Percentiles rank a stretch among this genome's conserved stretches.
Evolutionary conservation across 1,140 invertebrate species (phyloP).

Genomic region (Zaprionus capensis): DNA sequence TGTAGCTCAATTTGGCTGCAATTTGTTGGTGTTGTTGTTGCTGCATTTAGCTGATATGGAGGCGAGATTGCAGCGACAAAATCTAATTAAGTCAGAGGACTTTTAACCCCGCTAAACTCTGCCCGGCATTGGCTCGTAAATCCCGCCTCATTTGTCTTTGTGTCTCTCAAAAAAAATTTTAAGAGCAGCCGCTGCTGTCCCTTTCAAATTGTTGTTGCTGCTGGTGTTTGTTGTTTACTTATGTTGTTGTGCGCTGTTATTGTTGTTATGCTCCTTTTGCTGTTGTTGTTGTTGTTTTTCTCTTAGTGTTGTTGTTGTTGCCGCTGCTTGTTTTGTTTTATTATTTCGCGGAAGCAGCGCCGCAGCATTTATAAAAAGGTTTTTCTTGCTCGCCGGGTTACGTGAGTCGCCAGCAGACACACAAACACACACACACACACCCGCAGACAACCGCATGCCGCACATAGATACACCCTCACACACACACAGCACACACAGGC

Average conservation of each 20-base stretch:
- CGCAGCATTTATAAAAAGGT: slow-evolving; percentile 79
- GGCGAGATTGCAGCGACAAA: neutral
- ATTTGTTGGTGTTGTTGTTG: neutral
- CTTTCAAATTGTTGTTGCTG: slow-evolving; percentile 7
- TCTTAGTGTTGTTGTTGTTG: neutral
- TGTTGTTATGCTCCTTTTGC: slow-evolving; percentile 30
- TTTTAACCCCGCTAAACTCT: neutral
- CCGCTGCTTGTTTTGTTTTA: slow-evolving; percentile 65
- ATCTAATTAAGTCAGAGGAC: neutral
- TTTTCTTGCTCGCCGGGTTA: slow-evolving; percentile 71
- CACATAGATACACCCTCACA: neutral
- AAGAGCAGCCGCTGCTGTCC: slow-evolving; percentile 45
- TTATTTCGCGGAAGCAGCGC: slow-evolving; percentile 75
- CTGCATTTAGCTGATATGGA: neutral
- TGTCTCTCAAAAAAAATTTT: slow-evolving; percentile 39
- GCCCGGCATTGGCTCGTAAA: neutral
- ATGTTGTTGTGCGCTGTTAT: neutral
- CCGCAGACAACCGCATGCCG: neutral
- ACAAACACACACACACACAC: neutral
- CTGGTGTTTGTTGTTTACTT: slow-evolving; percentile 1
- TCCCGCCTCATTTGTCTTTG: slow-evolving; percentile 7
- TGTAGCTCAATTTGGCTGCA: neutral
- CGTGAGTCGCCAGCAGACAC: slow-evolving; percentile 53
- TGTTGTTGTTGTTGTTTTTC: neutral
- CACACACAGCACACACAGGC: slow-evolving; percentile 10